These are phyloP conservation scores for Lithosia quadra DNA, from an alignment of 2,888 invertebrate species.

Conservation along the genomic window DNA sequence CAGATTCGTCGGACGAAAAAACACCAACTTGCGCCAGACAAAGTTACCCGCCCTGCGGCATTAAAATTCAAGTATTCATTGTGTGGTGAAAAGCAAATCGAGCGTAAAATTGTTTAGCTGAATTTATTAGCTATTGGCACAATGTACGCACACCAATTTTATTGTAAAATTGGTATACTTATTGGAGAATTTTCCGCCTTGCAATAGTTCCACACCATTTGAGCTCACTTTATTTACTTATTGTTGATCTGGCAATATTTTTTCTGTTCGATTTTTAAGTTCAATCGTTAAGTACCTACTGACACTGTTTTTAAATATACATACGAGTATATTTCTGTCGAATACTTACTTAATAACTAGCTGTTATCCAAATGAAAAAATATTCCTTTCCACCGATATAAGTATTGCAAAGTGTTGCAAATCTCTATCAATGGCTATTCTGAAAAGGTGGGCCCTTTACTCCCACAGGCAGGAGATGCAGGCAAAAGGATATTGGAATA, in stretches of 20 bases:
- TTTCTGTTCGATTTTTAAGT: background rate
- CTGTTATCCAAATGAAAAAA: no score
- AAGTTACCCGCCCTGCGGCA: slow-evolving; percentile 29
- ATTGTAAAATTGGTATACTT: slow-evolving; percentile 24
- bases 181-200: slow-evolving; percentile 15
- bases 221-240: slow-evolving; percentile 10
- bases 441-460: no score
- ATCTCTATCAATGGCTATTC: no score
- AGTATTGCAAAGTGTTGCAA: no score
- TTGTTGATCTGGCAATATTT: slow-evolving; percentile 10
- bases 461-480: no score
- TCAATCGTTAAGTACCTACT: background rate
- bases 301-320: no score
- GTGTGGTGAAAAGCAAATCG: slow-evolving; percentile 54
- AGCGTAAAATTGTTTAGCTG: slow-evolving; percentile 53
- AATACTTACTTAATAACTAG: no score
- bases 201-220: slow-evolving; percentile 15
- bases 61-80: slow-evolving; percentile 59
- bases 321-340: no score
- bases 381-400: no score
- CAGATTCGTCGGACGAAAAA: slow-evolving; percentile 14
- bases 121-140: slow-evolving; percentile 51
- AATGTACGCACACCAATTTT: slow-evolving; percentile 24
- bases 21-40: slow-evolving; percentile 14
- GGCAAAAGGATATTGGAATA: no score